Conservation (phyloP, 2,888 invertebrate species). For the Clunio marinus region DNA sequence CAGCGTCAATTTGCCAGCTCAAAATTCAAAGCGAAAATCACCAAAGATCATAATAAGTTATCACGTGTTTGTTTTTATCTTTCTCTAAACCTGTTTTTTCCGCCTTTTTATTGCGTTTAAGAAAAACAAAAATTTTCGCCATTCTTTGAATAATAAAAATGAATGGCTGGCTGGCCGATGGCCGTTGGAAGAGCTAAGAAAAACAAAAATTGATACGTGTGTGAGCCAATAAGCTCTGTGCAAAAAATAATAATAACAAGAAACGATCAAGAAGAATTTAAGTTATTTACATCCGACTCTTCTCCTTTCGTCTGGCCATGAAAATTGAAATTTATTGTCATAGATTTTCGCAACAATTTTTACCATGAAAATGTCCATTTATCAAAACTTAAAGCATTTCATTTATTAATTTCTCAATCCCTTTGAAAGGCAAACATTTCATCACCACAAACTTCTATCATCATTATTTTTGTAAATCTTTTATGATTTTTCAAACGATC, state of each 20-base stretch:
- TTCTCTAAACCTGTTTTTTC: neutral
- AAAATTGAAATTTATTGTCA: constrained; percentile 37
- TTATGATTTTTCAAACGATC: too few species aligned
- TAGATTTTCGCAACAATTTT: constrained; percentile 34
- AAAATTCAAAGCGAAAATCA: constrained; percentile 33
- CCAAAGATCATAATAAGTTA: constrained; percentile 22
- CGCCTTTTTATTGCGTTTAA: neutral
- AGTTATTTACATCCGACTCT: neutral
- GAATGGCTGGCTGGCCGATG: too few species aligned
- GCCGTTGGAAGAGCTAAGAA: neutral
- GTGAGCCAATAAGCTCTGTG: neutral
- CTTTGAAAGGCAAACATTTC: too few species aligned
- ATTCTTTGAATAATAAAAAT: neutral
- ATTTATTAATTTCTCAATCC: too few species aligned
- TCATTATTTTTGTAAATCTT: too few species aligned
- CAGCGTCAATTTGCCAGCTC: neutral
- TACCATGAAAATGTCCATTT: constrained; percentile 19
- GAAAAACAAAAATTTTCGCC: neutral
- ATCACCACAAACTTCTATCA: too few species aligned
- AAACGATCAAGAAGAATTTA: neutral
- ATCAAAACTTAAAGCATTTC: too few species aligned
- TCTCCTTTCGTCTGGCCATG: constrained; percentile 31
- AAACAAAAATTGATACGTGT: neutral
- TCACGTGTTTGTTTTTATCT: constrained; percentile 26
- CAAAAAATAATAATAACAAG: neutral